Percentiles rank a stretch among this genome's conserved stretches.
Evolutionary conservation across 1,140 invertebrate genomes (phyloP).

Genomic region (Chelonus insularis): DNA sequence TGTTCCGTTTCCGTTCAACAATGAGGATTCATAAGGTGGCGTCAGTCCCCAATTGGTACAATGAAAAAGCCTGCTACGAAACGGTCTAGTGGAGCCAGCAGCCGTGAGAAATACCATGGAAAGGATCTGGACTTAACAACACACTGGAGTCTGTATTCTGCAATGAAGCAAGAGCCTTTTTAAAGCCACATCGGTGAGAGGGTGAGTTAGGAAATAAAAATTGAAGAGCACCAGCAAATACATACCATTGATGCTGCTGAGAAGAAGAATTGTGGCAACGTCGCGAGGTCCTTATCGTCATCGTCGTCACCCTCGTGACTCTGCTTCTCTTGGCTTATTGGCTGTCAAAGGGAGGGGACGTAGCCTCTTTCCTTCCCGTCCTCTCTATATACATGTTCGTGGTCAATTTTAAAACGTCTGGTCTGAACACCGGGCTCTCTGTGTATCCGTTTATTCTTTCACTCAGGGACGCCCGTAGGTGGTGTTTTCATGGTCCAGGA

Average conservation of each 20-base stretch:
- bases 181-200: not conserved
- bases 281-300: slow-evolving; percentile 33
- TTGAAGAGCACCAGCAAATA: not conserved
- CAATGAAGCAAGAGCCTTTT: too few relatives aligned
- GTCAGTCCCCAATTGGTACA: not conserved
- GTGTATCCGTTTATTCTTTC: slow-evolving; percentile 12
- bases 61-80: not conserved
- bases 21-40: slow-evolving; percentile 13
- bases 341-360: slow-evolving; percentile 2
- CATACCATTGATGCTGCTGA: too few relatives aligned
- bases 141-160: too few relatives aligned
- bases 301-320: slow-evolving; percentile 25
- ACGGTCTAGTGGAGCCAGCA: not conserved
- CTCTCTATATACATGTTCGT: slow-evolving; percentile 19
- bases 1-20: slow-evolving; percentile 8
- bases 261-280: slow-evolving; percentile 20
- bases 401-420: slow-evolving; percentile 40
- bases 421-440: not conserved
- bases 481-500: slow-evolving; percentile 12
- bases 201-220: not conserved
- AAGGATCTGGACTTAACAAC: too few relatives aligned
- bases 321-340: slow-evolving; percentile 13
- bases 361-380: slow-evolving; percentile 18
- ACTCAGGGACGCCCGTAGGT: not conserved
- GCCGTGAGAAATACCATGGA: slow-evolving; percentile 1